phyloP scores from a whole-genome alignment of 1,140 invertebrate genomes.

The Musca vetustissima region DNA sequence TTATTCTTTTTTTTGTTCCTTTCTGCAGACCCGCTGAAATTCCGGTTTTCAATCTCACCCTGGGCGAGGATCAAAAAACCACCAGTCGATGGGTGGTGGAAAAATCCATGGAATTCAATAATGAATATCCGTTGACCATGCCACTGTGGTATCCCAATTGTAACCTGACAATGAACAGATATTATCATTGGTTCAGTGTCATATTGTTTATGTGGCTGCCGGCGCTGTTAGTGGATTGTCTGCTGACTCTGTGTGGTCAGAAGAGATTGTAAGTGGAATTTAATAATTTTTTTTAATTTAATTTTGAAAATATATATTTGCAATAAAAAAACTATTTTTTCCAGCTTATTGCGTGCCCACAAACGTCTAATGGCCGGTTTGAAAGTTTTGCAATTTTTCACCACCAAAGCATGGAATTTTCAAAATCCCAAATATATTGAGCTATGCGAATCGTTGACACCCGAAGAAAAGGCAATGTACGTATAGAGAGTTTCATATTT shows the following conservation, averaged over 20 bases:
- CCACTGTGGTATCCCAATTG: conserved; percentile 83
- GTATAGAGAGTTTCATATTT: neutral
- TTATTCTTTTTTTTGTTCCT: neutral
- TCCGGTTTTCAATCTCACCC: conserved; percentile 75
- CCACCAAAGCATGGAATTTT: conserved; percentile 86
- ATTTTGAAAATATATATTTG: neutral
- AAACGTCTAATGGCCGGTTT: conserved; percentile 71
- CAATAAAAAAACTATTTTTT: conserved; percentile 20
- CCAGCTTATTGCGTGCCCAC: conserved; percentile 76
- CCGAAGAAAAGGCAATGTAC: conserved; percentile 63
- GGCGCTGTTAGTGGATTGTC: conserved; percentile 80
- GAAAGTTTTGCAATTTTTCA: conserved; percentile 87
- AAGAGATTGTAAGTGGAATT: conserved; percentile 57
- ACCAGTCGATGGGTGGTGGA: conserved; percentile 82
- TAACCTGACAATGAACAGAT: conserved; percentile 69
- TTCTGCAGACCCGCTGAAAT: conserved; percentile 61
- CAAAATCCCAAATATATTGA: conserved; percentile 68
- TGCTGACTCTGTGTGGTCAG: conserved; percentile 75
- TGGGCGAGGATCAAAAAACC: conserved; percentile 64
- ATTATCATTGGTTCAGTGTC: conserved; percentile 72
- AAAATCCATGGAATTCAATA: conserved; percentile 65
- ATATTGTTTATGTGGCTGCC: conserved; percentile 85
- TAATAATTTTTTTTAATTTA: too few relatives aligned
- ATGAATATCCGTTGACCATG: conserved; percentile 76
- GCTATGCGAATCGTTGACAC: conserved; percentile 65